phyloP scores from a whole-genome alignment of 2,888 invertebrate species.

The Dexiosoma caninum region DNA sequence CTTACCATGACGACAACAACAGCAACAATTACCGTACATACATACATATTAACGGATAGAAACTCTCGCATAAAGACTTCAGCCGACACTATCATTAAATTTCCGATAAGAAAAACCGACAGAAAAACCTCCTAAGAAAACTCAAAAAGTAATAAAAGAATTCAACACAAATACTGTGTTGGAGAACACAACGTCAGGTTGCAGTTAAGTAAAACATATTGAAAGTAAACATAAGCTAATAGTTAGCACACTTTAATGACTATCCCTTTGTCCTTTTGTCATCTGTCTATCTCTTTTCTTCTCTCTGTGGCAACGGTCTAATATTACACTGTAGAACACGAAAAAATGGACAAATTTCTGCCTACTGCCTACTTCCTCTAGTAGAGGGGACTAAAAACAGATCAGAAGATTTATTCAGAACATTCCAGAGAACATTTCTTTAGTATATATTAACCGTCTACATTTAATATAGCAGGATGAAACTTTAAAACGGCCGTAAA shows the following conservation, averaged over 20 bases:
- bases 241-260: slow-evolving; percentile 42
- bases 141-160: slow-evolving; percentile 68
- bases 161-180: slow-evolving; percentile 74
- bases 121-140: not conserved
- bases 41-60: not conserved
- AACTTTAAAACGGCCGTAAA: too few species aligned
- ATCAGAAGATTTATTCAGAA: too few species aligned
- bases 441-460: too few species aligned
- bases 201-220: slow-evolving; percentile 67
- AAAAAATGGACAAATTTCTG: too few species aligned
- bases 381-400: too few species aligned
- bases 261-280: not conserved
- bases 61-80: slow-evolving; percentile 1
- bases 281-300: not conserved
- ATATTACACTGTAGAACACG: too few species aligned
- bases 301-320: not conserved
- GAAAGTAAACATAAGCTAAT: slow-evolving; percentile 45
- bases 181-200: slow-evolving; percentile 69
- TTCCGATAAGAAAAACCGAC: slow-evolving; percentile 2
- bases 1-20: slow-evolving; percentile 23
- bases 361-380: too few species aligned
- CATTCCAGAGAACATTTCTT: too few species aligned
- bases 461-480: too few species aligned
- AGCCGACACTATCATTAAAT: slow-evolving; percentile 33
- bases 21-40: not conserved